Evolutionary conservation across 92 coral and sea anemone species (phyloP).

Genomic region (Zoanthus solanderi): DNA sequence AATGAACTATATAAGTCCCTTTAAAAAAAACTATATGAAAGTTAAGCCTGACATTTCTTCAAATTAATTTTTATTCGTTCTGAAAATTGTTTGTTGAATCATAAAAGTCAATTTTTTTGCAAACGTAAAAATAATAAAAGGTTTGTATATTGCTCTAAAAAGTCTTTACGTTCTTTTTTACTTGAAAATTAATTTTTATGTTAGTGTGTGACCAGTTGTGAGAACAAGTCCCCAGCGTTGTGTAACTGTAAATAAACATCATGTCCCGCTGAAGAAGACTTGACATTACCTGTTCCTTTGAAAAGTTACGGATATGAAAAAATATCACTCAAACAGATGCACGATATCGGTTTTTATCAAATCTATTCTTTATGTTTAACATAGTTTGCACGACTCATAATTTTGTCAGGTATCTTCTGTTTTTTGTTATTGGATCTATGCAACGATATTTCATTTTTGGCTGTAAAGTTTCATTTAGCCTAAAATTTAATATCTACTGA

Average conservation of each 20-base stretch:
- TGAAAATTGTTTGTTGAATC: too few species aligned
- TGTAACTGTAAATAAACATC: conserved; percentile 42
- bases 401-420: not conserved
- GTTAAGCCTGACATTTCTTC: too few species aligned
- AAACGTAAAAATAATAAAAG: too few species aligned
- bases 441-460: not conserved
- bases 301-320: not conserved
- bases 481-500: conserved; percentile 10
- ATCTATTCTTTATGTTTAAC: not conserved
- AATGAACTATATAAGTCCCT: too few species aligned
- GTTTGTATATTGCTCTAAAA: too few species aligned
- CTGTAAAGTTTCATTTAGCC: not conserved
- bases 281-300: conserved; percentile 37
- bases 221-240: conserved; percentile 35
- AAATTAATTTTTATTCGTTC: too few species aligned
- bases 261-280: conserved; percentile 6
- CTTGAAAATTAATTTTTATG: not conserved
- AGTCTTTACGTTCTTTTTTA: not conserved
- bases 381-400: not conserved
- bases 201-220: not conserved
- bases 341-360: not conserved
- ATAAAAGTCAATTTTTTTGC: too few species aligned
- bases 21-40: too few species aligned
- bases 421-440: not conserved
- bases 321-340: not conserved